Evolutionary conservation across 2,888 invertebrate genomes (phyloP).

Genomic region (Steinernema carpocapsae): DNA sequence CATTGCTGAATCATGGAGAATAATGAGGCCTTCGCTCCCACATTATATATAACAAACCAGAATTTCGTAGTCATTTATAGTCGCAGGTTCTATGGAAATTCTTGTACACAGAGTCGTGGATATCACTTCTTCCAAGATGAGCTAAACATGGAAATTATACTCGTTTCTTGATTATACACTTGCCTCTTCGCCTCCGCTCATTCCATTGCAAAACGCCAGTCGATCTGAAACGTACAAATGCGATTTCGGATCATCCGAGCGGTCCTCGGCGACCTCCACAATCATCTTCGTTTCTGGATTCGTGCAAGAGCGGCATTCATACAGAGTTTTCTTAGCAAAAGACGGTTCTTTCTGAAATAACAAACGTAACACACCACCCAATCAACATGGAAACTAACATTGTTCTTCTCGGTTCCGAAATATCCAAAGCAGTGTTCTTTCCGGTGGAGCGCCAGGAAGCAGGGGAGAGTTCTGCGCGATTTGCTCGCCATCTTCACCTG

Average conservation of each 20-base stretch:
- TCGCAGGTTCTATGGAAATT: conserved; percentile 14
- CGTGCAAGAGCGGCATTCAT: conserved; percentile 11
- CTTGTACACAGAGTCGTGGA: background rate
- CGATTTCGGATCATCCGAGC: background rate
- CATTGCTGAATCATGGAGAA: background rate
- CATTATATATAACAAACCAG: background rate
- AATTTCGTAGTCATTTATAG: conserved; percentile 17
- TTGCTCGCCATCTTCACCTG: too few species aligned
- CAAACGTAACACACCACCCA: background rate
- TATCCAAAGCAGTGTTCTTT: conserved; percentile 22
- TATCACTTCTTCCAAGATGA: background rate
- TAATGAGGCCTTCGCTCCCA: background rate
- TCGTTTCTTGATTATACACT: background rate
- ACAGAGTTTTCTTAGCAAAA: background rate
- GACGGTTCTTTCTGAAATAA: conserved; percentile 10
- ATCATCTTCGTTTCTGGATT: background rate
- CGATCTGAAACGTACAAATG: conserved; percentile 21
- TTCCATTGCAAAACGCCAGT: conserved; percentile 12
- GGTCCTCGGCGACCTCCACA: background rate
- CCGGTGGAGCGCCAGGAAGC: conserved; percentile 19
- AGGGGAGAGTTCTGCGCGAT: background rate
- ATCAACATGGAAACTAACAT: background rate
- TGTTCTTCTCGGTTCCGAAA: conserved; percentile 7
- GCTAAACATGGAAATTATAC: background rate
- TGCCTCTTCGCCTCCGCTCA: conserved; percentile 23